These are phyloP conservation scores for Probosciger aterrimus DNA, from an alignment of 2,113 vertebrate genomes.

Conservation along the genomic window DNA sequence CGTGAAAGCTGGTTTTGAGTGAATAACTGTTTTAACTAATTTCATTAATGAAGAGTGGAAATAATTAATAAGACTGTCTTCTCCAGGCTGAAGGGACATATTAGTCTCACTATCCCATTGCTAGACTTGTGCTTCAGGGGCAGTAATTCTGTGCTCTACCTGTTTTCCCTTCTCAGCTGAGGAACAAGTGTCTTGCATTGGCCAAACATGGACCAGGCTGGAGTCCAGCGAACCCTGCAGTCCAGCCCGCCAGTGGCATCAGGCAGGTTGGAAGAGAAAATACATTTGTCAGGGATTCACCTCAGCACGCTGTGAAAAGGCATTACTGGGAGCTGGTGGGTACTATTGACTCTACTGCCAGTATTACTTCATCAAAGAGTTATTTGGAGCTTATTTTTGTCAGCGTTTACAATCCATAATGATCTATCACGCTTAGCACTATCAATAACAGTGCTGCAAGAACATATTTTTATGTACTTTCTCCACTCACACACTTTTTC, in stretches of 20 bases:
- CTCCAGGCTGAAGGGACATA: not conserved
- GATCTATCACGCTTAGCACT: not conserved
- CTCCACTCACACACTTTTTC: not conserved
- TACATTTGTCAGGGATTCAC: not conserved
- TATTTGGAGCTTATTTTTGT: not conserved
- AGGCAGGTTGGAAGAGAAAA: not conserved
- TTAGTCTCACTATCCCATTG: not conserved
- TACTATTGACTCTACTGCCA: not conserved
- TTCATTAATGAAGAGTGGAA: not conserved
- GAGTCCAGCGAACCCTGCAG: not conserved
- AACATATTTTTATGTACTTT: not conserved
- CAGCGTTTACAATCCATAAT: not conserved
- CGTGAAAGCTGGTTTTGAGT: not conserved
- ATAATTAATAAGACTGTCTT: not conserved
- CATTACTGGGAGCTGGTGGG: not conserved
- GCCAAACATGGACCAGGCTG: not conserved
- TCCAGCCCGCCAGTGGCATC: not conserved
- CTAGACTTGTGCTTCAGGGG: not conserved
- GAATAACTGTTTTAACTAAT: not conserved
- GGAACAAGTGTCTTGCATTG: not conserved
- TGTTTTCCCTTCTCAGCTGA: not conserved
- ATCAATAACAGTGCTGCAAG: not conserved
- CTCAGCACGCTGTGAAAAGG: rapidly evolving
- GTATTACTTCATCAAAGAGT: not conserved
- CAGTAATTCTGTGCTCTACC: not conserved